Percentiles rank a stretch among this genome's conserved stretches.
Evolutionary conservation across 2,888 invertebrate species (phyloP).

Genomic region (Cyclophora punctaria): DNA sequence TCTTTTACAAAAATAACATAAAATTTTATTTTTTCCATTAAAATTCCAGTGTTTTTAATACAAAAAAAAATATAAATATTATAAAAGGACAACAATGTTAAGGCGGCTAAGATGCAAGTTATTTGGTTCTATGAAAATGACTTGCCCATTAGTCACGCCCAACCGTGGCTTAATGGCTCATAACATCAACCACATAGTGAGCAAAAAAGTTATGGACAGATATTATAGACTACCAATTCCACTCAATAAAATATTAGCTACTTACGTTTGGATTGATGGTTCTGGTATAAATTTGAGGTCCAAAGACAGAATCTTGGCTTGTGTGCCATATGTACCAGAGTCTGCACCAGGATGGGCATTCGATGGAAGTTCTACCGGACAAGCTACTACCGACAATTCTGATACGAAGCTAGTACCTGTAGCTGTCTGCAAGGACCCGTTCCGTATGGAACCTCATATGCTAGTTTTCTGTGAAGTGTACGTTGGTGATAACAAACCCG

Average conservation of each 20-base stretch:
- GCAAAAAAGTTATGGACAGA: conserved; percentile 64
- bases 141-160: conserved; percentile 3
- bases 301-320: conserved; percentile 80
- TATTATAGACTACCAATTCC: conserved; percentile 76
- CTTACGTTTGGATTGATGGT: conserved; percentile 88
- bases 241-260: conserved; percentile 77
- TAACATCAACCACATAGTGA: conserved; percentile 62
- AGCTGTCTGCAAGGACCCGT: conserved; percentile 92
- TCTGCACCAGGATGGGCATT: conserved; percentile 88
- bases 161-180: conserved; percentile 47
- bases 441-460: conserved; percentile 89
- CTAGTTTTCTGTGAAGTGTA: conserved; percentile 91
- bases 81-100: no score
- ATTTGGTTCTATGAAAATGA: neutral
- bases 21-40: no score
- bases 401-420: conserved; percentile 92
- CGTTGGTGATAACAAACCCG: conserved; percentile 80
- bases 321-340: conserved; percentile 73
- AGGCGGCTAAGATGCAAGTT: neutral
- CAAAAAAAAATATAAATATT: no score
- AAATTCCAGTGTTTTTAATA: no score
- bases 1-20: no score
- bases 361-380: conserved; percentile 93
- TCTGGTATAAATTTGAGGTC: conserved; percentile 81
- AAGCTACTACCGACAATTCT: conserved; percentile 87